A percentile compares a stretch with the other conserved stretches of the same genome.
Evolutionary conservation across 2,888 invertebrate genomes (phyloP).

Genomic region (Hanleya hanleyi): DNA sequence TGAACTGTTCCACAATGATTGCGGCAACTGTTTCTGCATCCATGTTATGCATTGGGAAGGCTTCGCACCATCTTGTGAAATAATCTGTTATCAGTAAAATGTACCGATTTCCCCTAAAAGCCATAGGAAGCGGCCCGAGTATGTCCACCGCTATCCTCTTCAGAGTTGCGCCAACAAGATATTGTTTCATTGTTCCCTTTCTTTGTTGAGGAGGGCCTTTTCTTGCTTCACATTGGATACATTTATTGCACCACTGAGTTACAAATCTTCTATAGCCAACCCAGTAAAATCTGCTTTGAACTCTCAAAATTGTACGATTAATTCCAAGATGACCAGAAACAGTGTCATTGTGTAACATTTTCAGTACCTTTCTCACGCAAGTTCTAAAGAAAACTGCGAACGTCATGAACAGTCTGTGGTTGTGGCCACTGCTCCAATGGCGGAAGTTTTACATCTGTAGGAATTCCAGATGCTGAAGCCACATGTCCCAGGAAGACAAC

Average conservation of each 20-base stretch:
- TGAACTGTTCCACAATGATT: constrained; percentile 33
- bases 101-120: constrained; percentile 34
- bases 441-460: too few species aligned
- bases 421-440: background rate
- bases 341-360: constrained; percentile 8
- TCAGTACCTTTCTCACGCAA: background rate
- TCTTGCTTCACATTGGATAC: constrained; percentile 24
- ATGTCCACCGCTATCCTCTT: constrained; percentile 37
- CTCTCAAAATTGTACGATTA: constrained; percentile 28
- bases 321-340: constrained; percentile 37
- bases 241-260: constrained; percentile 28
- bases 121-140: constrained; percentile 37
- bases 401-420: background rate
- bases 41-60: constrained; percentile 22
- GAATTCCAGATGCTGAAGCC: background rate
- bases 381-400: background rate
- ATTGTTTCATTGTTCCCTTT: constrained; percentile 29
- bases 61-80: constrained; percentile 40
- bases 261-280: constrained; percentile 27
- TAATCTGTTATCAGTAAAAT: constrained; percentile 42
- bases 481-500: constrained; percentile 16
- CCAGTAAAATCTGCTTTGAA: constrained; percentile 39
- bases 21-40: constrained; percentile 37
- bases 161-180: constrained; percentile 17
- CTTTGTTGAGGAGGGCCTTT: constrained; percentile 27